Base-by-base conservation (phyloP, 2,113 vertebrate species). In the Oncorhynchus clarkii region DNA sequence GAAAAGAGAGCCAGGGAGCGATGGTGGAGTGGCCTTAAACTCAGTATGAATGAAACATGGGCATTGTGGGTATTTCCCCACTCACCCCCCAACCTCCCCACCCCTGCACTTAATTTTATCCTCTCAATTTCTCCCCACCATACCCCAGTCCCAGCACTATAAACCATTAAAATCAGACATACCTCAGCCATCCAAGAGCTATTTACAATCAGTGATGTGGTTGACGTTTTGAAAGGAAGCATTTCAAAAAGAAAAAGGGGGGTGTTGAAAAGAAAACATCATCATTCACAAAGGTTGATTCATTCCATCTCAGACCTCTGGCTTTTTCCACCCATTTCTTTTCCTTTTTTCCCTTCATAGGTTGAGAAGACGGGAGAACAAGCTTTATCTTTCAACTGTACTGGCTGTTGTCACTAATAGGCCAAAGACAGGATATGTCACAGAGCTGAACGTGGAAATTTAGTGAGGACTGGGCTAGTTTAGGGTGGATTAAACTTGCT, bases 361-460 rank as follows among this genome's bases (percentile, higher is more conserved):
- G 74, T 74, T 74, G 26, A 82, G 67, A 78, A 51, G 34, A 45
- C 0, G 9, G 39, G 68, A n/a, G 74, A 73, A 79, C 24, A 22
- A 67, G 73, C 76, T 86, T 84, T 82, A 82, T 82, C 73, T 82
- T 79, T 67, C 75, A 57, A 64, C 68, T 83, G 57, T 74, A 76
- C 80, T 73, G 60, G 75, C 84, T 86, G 49, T 74, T 79, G 70
- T 88, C 83, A 80, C 67, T 84, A 84, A 45, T 11, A 77, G 80
- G 75, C 76, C 77, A 49, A 62, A 74, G 84, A 85, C 78, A 87
- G 80, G 84, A 71, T 82, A 79, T 85, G 88, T 87, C 87, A 87
- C 72, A 85, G 73, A 68, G 78, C 74, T 81, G 82, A 91, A 84
- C 67, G 51, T 77, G 72, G 75, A 77, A 83, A 68, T 74, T 80